A percentile compares a stretch with the other conserved stretches of the same genome.
Conservation (phyloP, 2,888 invertebrate genomes). For the Gymnoscelis rufifasciata region DNA sequence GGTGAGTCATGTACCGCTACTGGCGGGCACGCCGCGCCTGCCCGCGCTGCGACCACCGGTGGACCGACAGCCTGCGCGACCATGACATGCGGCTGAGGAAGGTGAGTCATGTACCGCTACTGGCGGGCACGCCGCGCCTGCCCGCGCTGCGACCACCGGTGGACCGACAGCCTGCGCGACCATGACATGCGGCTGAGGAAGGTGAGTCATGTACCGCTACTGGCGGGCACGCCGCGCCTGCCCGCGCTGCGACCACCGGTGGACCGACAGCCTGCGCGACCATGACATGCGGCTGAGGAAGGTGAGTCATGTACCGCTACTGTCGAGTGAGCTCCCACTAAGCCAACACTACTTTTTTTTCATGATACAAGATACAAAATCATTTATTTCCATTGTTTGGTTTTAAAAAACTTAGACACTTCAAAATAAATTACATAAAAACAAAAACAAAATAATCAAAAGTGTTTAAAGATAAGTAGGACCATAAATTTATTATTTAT, state of each 20-base stretch:
- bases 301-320: too few relatives aligned
- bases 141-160: constrained; percentile 90
- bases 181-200: constrained; percentile 92
- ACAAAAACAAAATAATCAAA: too few relatives aligned
- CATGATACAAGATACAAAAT: too few relatives aligned
- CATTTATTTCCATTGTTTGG: too few relatives aligned
- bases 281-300: constrained; percentile 92
- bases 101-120: constrained; percentile 86
- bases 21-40: constrained; percentile 91
- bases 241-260: constrained; percentile 90
- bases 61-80: constrained; percentile 88
- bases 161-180: constrained; percentile 88
- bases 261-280: constrained; percentile 87
- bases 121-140: constrained; percentile 91
- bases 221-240: constrained; percentile 91
- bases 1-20: constrained; percentile 86
- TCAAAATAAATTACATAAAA: too few relatives aligned
- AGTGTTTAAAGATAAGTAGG: too few relatives aligned
- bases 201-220: constrained; percentile 86
- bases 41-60: constrained; percentile 90
- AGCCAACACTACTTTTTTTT: too few relatives aligned
- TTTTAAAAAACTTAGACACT: too few relatives aligned
- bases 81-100: constrained; percentile 92
- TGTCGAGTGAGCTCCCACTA: constrained; percentile 91
- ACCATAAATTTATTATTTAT: too few relatives aligned